Percentiles rank a stretch among this genome's conserved stretches.
phyloP scores from a whole-genome alignment of 2,888 invertebrate species.

The Caenorhabditis drosophilae region DNA sequence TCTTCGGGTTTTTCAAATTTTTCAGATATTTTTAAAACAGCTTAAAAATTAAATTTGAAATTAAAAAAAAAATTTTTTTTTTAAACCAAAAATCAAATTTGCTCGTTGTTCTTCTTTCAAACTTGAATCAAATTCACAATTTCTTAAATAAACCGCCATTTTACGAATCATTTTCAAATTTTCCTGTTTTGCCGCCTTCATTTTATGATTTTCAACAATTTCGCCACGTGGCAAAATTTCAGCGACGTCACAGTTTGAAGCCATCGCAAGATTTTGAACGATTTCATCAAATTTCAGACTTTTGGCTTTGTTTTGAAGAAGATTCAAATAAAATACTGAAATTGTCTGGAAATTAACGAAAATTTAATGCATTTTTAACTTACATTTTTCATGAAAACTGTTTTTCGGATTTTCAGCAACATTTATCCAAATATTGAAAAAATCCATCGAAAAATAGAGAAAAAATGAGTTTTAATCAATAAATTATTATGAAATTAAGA shows the following conservation, averaged over 20 bases:
- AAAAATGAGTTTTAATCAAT: background rate
- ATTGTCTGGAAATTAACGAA: background rate
- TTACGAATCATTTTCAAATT: background rate
- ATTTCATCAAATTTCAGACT: background rate
- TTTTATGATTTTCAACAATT: background rate
- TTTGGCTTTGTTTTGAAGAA: background rate
- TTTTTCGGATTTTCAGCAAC: too few species aligned
- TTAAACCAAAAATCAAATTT: background rate
- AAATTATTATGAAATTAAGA: background rate
- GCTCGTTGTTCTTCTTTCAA: background rate
- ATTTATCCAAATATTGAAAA: too few species aligned
- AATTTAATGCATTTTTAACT: background rate
- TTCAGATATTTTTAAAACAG: background rate
- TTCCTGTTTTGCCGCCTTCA: background rate
- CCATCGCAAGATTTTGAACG: background rate
- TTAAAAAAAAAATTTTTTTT: too few species aligned
- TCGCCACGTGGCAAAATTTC: background rate
- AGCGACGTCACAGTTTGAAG: background rate
- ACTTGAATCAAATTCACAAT: background rate
- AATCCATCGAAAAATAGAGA: too few species aligned
- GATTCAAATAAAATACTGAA: background rate
- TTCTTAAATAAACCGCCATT: background rate
- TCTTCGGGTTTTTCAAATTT: background rate
- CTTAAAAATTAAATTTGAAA: background rate
- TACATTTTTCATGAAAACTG: background rate